Conservation (phyloP, 2,797 vertebrate species). For the Takifugu rubripes region DNA sequence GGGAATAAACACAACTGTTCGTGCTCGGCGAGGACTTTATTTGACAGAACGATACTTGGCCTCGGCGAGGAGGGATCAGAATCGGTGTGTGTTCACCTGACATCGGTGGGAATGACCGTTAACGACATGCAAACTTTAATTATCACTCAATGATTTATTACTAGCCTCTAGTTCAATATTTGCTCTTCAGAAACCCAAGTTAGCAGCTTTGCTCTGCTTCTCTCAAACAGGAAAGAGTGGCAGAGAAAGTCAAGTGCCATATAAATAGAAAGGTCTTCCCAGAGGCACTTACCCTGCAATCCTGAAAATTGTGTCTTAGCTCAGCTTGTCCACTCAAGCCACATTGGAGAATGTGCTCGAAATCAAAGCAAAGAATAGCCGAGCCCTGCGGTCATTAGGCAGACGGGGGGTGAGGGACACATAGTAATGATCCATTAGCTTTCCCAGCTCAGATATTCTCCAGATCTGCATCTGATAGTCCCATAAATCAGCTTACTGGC, state of each 20-base stretch:
- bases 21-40: background rate
- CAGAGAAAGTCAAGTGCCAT: conserved; percentile 57
- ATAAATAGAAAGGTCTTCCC: conserved; percentile 62
- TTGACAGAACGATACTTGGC: conserved; percentile 2
- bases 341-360: conserved; percentile 51
- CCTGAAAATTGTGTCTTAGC: conserved; percentile 61
- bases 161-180: conserved; percentile 15
- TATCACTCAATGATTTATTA: conserved; percentile 2
- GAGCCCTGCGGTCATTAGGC: conserved; percentile 47
- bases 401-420: conserved; percentile 51
- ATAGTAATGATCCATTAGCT: conserved; percentile 61
- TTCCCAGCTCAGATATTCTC: conserved; percentile 55
- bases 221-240: conserved; percentile 23
- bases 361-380: conserved; percentile 61
- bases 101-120: background rate
- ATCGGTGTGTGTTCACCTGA: background rate
- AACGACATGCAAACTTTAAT: conserved; percentile 3
- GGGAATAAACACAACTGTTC: conserved; percentile 1
- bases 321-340: conserved; percentile 61
- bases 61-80: background rate
- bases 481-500: conserved; percentile 50
- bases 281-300: conserved; percentile 66
- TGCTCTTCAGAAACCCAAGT: conserved; percentile 27
- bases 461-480: conserved; percentile 44
- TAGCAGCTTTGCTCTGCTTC: conserved; percentile 18